Evolutionary conservation across 2,888 invertebrate species (phyloP).

Genomic region (Leptopterna dolabrata): DNA sequence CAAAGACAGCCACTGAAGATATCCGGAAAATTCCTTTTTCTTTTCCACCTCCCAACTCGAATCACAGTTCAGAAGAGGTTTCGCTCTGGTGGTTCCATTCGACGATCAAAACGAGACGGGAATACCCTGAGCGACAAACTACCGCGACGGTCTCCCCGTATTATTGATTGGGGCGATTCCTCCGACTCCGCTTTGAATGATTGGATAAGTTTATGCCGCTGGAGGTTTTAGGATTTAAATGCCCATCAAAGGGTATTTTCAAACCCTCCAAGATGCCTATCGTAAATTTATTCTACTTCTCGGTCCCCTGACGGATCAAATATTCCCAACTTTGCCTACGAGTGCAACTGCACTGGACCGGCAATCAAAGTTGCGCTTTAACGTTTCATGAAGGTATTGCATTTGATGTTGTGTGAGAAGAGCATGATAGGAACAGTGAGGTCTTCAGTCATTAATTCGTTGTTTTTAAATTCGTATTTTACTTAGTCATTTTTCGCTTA

Average conservation of each 20-base stretch:
- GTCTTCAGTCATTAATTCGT: no score
- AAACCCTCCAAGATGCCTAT: not conserved
- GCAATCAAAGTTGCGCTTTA: no score
- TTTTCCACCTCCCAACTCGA: not conserved
- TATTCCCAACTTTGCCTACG: not conserved
- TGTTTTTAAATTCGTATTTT: no score
- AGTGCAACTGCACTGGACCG: no score
- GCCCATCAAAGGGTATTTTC: not conserved
- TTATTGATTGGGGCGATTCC: not conserved
- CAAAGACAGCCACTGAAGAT: not conserved
- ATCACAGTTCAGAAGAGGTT: not conserved
- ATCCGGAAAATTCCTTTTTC: not conserved
- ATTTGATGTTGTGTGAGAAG: no score
- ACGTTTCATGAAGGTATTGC: no score
- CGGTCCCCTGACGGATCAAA: not conserved
- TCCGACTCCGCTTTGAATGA: not conserved
- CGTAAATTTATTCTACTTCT: not conserved
- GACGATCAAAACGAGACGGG: not conserved
- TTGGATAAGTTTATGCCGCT: not conserved
- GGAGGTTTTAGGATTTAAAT: not conserved
- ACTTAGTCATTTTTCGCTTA: no score
- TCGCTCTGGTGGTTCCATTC: not conserved
- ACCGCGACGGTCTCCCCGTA: not conserved
- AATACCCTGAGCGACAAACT: not conserved
- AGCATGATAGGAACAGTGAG: no score